Conservation (phyloP, 2,113 vertebrate species). For the Pangasianodon hypophthalmus region DNA sequence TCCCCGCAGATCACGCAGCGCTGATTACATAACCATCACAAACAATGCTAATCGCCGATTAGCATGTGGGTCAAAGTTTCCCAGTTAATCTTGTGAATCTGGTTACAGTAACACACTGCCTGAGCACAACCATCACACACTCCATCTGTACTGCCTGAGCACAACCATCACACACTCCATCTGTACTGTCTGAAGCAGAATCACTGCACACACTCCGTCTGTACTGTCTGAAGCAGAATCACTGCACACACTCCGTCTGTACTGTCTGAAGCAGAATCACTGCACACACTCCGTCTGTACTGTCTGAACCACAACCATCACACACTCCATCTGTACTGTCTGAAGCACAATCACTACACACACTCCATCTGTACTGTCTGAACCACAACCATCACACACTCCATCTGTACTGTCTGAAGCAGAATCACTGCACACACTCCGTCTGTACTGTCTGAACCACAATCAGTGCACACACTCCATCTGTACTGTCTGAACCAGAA, state of each 20-base stretch:
- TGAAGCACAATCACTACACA: neutral
- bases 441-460: no score
- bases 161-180: neutral
- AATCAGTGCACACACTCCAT: slow-evolving; percentile 33
- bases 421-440: no score
- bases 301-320: neutral
- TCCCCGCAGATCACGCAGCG: neutral
- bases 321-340: slow-evolving; percentile 5
- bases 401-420: neutral
- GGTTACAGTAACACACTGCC: neutral
- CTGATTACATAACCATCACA: neutral
- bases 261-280: neutral
- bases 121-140: neutral
- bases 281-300: neutral
- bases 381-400: no score
- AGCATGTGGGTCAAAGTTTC: slow-evolving; percentile 35
- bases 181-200: neutral
- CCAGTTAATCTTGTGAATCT: neutral
- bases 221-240: neutral
- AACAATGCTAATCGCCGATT: slow-evolving; percentile 24
- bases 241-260: neutral
- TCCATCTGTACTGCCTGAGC: neutral
- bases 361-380: neutral
- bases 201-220: slow-evolving; percentile 14
- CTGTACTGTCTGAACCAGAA: no score